These are phyloP conservation scores for Helicolenus hilgendorfi DNA, from an alignment of 2,797 vertebrate species.

Conservation along the genomic window DNA sequence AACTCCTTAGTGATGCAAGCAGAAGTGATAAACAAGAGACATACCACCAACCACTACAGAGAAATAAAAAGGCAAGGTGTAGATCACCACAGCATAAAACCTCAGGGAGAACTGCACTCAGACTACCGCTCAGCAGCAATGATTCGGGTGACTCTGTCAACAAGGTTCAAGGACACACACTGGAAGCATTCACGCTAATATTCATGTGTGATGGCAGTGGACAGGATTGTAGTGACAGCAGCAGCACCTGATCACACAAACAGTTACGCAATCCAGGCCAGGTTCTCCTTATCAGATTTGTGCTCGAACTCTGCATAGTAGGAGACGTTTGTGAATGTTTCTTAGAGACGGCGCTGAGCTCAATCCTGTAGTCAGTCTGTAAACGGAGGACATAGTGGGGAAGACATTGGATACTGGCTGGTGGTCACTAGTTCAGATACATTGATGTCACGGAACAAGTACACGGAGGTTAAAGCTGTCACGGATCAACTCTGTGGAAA, in stretches of 20 bases:
- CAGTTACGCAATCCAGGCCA: not conserved
- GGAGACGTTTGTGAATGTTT: not conserved
- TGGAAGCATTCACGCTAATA: not conserved
- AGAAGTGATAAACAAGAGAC: slow-evolving; percentile 31
- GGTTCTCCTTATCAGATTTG: not conserved
- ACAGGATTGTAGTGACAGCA: not conserved
- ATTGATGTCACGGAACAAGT: not conserved
- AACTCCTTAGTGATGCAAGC: slow-evolving; percentile 20
- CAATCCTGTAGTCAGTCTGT: not conserved
- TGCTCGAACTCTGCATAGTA: not conserved
- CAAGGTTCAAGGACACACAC: slow-evolving; percentile 7
- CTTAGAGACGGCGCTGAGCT: not conserved
- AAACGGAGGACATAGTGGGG: not conserved
- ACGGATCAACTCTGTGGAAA: not conserved
- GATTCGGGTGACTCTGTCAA: not conserved
- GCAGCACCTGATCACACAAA: not conserved
- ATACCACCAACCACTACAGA: not conserved
- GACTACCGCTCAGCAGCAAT: not conserved
- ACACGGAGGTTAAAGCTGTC: not conserved
- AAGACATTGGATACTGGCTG: not conserved
- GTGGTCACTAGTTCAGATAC: not conserved
- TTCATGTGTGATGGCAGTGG: not conserved
- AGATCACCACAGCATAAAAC: not conserved
- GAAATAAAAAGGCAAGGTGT: not conserved
- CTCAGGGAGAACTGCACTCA: not conserved